These are phyloP conservation scores for Tenualosa thibaudeaui DNA, from an alignment of 2,797 vertebrate genomes.

Conservation along the genomic window DNA sequence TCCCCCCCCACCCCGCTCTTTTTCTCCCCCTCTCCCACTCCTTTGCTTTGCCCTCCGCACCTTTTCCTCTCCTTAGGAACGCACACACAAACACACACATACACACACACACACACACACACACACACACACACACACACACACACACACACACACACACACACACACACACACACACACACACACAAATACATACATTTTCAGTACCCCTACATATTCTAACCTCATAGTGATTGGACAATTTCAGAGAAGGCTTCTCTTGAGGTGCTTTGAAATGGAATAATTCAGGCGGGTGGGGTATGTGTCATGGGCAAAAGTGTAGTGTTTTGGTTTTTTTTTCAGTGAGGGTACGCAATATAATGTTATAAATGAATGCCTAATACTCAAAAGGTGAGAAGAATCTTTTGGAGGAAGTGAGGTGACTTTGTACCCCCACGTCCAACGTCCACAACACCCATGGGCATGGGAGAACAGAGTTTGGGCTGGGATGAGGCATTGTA, in stretches of 20 bases:
- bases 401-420: no score
- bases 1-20: not conserved
- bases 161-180: constrained; percentile 12
- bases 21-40: not conserved
- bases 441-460: no score
- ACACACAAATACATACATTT: not conserved
- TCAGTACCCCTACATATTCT: constrained; percentile 3
- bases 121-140: not conserved
- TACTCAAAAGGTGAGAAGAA: no score
- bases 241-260: constrained; percentile 11
- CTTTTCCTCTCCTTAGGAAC: not conserved
- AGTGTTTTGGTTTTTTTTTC: no score
- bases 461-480: no score
- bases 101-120: not conserved
- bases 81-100: not conserved
- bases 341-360: no score
- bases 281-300: not conserved
- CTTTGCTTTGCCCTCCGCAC: not conserved
- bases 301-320: not conserved
- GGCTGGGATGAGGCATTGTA: not conserved
- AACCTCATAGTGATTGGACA: constrained; percentile 12
- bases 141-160: not conserved
- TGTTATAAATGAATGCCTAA: no score
- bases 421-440: no score
- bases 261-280: not conserved